Percentiles rank a stretch among this genome's conserved stretches.
Evolutionary conservation across 2,797 vertebrate species (phyloP).

Genomic region (Fistularia commersonii): DNA sequence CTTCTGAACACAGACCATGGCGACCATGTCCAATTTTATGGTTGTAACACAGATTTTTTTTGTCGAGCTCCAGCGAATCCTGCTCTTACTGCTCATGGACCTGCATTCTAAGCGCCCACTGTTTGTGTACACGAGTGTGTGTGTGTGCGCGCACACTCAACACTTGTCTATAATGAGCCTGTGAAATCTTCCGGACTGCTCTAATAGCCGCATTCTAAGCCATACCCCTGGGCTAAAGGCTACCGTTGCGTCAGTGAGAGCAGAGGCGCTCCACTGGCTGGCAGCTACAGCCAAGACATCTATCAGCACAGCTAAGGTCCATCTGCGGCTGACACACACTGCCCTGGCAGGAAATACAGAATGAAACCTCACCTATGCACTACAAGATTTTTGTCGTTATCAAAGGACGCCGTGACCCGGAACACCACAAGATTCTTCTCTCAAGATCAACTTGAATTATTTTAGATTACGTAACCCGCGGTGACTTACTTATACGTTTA

Average conservation of each 20-base stretch:
- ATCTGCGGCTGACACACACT: conserved; percentile 20
- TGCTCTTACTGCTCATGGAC: conserved; percentile 30
- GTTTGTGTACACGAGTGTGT: conserved; percentile 25
- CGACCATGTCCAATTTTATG: conserved; percentile 13
- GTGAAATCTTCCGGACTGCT: conserved; percentile 62
- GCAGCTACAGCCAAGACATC: conserved; percentile 57
- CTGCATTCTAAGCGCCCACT: conserved; percentile 47
- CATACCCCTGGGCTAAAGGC: conserved; percentile 54
- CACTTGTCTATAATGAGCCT: conserved; percentile 66
- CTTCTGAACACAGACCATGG: background rate
- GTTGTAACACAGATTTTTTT: conserved; percentile 16
- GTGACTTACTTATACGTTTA: too few relatives aligned
- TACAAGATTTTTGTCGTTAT: conserved; percentile 20
- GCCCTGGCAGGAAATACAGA: conserved; percentile 25
- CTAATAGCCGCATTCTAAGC: conserved; percentile 66
- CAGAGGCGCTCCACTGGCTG: conserved; percentile 42
- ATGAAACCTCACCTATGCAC: conserved; percentile 43
- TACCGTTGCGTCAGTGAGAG: conserved; percentile 39
- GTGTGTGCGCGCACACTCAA: conserved; percentile 24
- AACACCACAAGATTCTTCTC: too few relatives aligned
- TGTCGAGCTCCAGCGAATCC: conserved; percentile 26
- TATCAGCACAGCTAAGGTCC: conserved; percentile 61
- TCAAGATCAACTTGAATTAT: too few relatives aligned
- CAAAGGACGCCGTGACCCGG: too few relatives aligned
- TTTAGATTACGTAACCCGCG: too few relatives aligned